Evolutionary conservation across 2,888 invertebrate genomes (phyloP).

Genomic region (Philereme vetulata): DNA sequence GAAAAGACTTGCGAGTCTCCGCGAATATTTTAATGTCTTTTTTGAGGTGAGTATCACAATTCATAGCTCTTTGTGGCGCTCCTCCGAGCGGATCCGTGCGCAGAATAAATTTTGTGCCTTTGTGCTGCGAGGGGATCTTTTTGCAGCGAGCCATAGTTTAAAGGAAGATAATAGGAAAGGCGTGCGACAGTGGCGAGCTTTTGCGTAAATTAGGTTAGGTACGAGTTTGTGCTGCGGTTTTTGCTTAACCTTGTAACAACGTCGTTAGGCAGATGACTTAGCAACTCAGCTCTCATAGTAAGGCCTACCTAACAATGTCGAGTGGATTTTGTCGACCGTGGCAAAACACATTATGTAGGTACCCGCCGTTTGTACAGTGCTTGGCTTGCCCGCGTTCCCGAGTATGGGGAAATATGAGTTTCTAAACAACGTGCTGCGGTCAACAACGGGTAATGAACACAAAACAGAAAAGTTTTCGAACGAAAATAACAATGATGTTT

Average conservation of each 20-base stretch:
- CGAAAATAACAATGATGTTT: conserved; percentile 14
- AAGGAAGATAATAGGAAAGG: conserved; percentile 31
- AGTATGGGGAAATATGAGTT: conserved; percentile 26
- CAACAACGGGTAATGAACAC: conserved; percentile 21
- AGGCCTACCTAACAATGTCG: conserved; percentile 37
- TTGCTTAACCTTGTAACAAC: conserved; percentile 38
- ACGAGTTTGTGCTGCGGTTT: conserved; percentile 31
- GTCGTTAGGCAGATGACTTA: conserved; percentile 41
- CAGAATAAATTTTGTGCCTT: conserved; percentile 44
- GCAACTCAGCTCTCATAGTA: conserved; percentile 37
- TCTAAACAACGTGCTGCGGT: conserved; percentile 24
- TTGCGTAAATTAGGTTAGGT: conserved; percentile 37
- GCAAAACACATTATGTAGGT: conserved; percentile 31
- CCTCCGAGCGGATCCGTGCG: conserved; percentile 39
- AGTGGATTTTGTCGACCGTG: conserved; percentile 35
- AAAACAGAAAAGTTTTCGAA: conserved; percentile 17
- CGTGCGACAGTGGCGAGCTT: conserved; percentile 35
- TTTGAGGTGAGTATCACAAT: conserved; percentile 50
- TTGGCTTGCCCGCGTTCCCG: conserved; percentile 14
- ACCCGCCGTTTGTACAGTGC: conserved; percentile 25
- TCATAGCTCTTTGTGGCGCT: conserved; percentile 48
- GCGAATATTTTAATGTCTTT: conserved; percentile 55
- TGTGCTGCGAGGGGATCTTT: conserved; percentile 33
- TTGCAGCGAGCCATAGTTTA: conserved; percentile 37
- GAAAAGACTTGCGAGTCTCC: conserved; percentile 52